Evolutionary conservation across 2,888 invertebrate species (phyloP), one percentile per base, ranked within the genome.

Genomic region (Yponomeuta plumbellus): DNA sequence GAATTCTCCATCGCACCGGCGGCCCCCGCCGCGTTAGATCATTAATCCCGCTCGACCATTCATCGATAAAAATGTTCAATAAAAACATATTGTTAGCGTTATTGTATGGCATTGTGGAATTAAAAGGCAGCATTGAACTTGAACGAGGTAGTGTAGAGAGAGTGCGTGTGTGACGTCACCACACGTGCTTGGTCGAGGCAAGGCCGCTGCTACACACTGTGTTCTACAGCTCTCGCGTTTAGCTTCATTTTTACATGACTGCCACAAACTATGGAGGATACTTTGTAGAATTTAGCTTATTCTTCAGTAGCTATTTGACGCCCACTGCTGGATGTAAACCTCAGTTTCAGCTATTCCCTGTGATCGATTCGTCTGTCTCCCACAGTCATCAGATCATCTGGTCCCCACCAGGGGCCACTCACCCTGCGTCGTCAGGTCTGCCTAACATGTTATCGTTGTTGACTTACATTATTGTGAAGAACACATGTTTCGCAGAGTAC

Each of bases 101-200:
- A 61, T 68, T 66, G 57, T 40, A 64, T 61, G 63, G 61, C 56
- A 44, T 80, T 78, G 79, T 80, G 76, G 80, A 85, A 84, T 84
- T 84, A 85, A 85, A 82, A 82, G 82, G 79, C 84, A 89, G 74
- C 90, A 89, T 88, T 90, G 90, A 90, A 90, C 89, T 89, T 90
- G 90, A 88, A 85, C 86, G 85, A 76, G 21, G 74, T 57, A 23
- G 66, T 11, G 64, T 26, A 74, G 77, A 81, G 78, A 80, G 80
- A 52, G 81, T 77, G 81, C 77, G 74, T 74, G 69, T 56, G 26
- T 64, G 64, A 64, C 65, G 58, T 65, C 58, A 61, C 39, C 26
- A 66, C 66, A 61, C 61, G 66, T 66, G 66, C 65, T 58, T 22
- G 21, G 13, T 13, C 21, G 58, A 1, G 20, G 65, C 67, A 67